Base-by-base conservation (phyloP, 2,113 vertebrate genomes). In the Galemys pyrenaicus region DNA sequence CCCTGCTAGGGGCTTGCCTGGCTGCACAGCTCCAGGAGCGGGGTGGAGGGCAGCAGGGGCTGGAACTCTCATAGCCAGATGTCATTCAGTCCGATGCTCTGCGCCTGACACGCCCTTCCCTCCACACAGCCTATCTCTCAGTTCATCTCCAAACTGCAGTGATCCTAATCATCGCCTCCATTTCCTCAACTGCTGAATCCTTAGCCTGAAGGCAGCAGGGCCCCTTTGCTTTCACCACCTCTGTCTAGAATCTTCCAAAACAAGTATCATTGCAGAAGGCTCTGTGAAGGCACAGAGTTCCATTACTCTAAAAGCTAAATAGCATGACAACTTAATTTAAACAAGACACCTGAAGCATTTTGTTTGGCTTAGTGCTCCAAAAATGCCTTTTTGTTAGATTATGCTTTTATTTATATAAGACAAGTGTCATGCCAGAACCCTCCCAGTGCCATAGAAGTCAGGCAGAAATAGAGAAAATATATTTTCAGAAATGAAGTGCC, bases 391-490 rank as follows among this genome's bases (percentile, higher is more conserved):
- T 58, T 60, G 37, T 86, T 67, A 84, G 90, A 71, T 91, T 75
- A n/a, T 80, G 54, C 83, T 96, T 94, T 94, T 65, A 71, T 95
- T 94, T 95, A 79, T 79, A 28, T 92, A 94, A 96, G 88, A 94
- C 16, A 49, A 86, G 58, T 80, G 44, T 83, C 70, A 20, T 89
- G 92, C 92, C 89, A 93, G 93, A 96, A 80, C 8, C 20, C 83
- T 95, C 87, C 86, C 75, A 75, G 70, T 92, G 87, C 84, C 77
- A 75, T 19, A 60, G 87, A 93, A 95, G 87, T 86, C 51, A 74
- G 89, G 64, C 91, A 92, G 28, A 92, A 92, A 62, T 49, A 86
- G 39, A 92, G 85, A 67, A 94, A 79, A 95, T 89, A 49, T 28
- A 89, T 92, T 96, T 92, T 89, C 82, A 89, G 91, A 92, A 87